Evolutionary conservation across 2,113 vertebrate genomes (phyloP), one percentile per base, ranked within the genome.

Genomic region (Eptesicus fuscus): DNA sequence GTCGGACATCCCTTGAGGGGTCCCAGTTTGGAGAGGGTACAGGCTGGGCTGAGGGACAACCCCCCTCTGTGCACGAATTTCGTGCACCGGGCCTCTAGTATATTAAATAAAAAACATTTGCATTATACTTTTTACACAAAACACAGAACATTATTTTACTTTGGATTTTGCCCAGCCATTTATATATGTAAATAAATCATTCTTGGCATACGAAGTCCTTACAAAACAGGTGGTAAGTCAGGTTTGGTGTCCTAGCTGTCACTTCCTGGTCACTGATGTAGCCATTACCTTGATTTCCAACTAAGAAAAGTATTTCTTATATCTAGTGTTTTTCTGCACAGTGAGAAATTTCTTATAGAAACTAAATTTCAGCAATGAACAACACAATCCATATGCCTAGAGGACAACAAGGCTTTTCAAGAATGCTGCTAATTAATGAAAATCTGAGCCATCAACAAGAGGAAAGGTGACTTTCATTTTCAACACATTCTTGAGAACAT

Each of bases 371-470:
- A 76, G 49, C 65, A 30, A 47, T n/a, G 13, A 95, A 73, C 3
- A 59, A 32, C 13, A 93, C 11, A 59, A 22, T 74, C 40, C 35
- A 12, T 7, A 53, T 63, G 79, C 61, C 40, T 77, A 37, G 77
- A 93, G 59, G 28, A 95, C 20, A 88, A 12, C 2, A 30, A 49
- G 14, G 8, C 35, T 44, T 97, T 94, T 83, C 56, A 35, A 90
- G 95, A 84, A 79, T 25, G 2, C 49, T 93, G 42, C 74, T 91
- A 94, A 94, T 95, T 88, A 94, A 96, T 90, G 77, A 93, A 35
- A 77, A 93, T 9, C 53, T 11, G 14, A 90, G 40, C 30, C 53
- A 0, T 63, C 61, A 67, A 93, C 28, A 90, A 67, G 16, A 94
- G 3, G 7, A 92, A 91, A 92, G 65, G n/a, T 87, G 85, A 77